A percentile compares a stretch with the other conserved stretches of the same genome.
phyloP scores from a whole-genome alignment of 2,888 invertebrate species.

The Philereme transversata region DNA sequence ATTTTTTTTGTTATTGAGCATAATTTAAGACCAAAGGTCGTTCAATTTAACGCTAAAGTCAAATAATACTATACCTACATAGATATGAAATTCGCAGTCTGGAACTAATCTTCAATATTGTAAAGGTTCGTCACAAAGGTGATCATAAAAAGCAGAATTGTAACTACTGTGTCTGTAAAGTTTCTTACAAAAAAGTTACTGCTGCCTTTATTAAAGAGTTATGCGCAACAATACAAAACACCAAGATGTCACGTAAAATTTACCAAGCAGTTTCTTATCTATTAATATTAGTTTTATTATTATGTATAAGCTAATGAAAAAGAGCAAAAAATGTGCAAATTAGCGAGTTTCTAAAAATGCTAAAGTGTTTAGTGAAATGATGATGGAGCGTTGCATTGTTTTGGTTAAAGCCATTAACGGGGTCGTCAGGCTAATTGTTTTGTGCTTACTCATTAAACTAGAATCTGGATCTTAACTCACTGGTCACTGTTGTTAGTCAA shows the following conservation, averaged over 20 bases:
- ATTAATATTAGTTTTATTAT: not conserved
- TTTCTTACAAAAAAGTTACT: too few relatives aligned
- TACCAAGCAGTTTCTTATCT: slow-evolving; percentile 15
- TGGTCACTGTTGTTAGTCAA: not conserved
- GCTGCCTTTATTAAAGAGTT: too few relatives aligned
- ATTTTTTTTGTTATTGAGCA: slow-evolving; percentile 21
- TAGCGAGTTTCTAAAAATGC: slow-evolving; percentile 35
- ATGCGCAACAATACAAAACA: not conserved
- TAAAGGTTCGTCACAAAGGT: too few relatives aligned
- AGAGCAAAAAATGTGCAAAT: slow-evolving; percentile 25
- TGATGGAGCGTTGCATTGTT: slow-evolving; percentile 30
- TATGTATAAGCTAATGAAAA: not conserved
- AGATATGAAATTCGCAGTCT: slow-evolving; percentile 8
- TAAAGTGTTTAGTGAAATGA: slow-evolving; percentile 31
- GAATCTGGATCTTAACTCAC: slow-evolving; percentile 7
- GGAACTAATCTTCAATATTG: too few relatives aligned
- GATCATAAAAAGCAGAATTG: too few relatives aligned
- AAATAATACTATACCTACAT: slow-evolving; percentile 2
- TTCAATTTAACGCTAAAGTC: not conserved
- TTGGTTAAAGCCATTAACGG: slow-evolving; percentile 28
- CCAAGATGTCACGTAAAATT: not conserved
- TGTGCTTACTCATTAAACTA: slow-evolving; percentile 22
- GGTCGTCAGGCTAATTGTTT: slow-evolving; percentile 30
- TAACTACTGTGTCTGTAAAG: too few relatives aligned
- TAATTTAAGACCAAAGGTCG: slow-evolving; percentile 34